Percentiles rank a stretch among this genome's conserved stretches.
Evolutionary conservation across 2,888 invertebrate species (phyloP).

Genomic region (Polydesmus complanatus): DNA sequence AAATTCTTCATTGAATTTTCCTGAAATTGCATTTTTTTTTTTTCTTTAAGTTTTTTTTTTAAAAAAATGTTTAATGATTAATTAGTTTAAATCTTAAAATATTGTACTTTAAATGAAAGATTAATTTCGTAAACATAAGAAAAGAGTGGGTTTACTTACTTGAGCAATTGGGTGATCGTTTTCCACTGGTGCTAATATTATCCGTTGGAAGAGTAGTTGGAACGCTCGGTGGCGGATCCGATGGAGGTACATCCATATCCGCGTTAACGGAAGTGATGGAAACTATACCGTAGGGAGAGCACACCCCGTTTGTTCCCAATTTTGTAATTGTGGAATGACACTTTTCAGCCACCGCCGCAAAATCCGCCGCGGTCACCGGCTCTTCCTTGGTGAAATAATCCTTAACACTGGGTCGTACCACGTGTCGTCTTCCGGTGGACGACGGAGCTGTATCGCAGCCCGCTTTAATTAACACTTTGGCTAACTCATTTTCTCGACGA

Average conservation of each 20-base stretch:
- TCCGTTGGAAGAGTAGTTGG: neutral
- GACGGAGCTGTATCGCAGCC: neutral
- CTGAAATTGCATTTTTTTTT: too few species aligned
- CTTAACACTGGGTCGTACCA: conserved; percentile 16
- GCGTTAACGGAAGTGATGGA: neutral
- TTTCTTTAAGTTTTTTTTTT: too few species aligned
- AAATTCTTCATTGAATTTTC: too few species aligned
- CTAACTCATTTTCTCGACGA: neutral
- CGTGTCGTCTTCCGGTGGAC: neutral
- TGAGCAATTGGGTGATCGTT: too few species aligned
- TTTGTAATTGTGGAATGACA: conserved; percentile 4
- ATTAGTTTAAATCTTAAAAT: too few species aligned
- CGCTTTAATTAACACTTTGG: neutral
- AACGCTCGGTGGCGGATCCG: neutral
- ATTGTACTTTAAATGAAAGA: too few species aligned
- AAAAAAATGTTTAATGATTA: too few species aligned
- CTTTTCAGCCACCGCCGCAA: conserved; percentile 53
- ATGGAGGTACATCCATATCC: conserved; percentile 23
- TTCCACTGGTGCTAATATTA: neutral
- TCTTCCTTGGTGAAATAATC: conserved; percentile 37
- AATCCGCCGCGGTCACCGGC: conserved; percentile 40
- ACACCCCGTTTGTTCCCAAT: neutral
- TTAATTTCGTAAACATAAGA: too few species aligned
- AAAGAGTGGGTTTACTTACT: too few species aligned
- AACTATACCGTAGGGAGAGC: conserved; percentile 9